These are phyloP conservation scores for Mormyrus proboscirostris DNA, from an alignment of 2,797 vertebrate genomes.

Conservation along the genomic window DNA sequence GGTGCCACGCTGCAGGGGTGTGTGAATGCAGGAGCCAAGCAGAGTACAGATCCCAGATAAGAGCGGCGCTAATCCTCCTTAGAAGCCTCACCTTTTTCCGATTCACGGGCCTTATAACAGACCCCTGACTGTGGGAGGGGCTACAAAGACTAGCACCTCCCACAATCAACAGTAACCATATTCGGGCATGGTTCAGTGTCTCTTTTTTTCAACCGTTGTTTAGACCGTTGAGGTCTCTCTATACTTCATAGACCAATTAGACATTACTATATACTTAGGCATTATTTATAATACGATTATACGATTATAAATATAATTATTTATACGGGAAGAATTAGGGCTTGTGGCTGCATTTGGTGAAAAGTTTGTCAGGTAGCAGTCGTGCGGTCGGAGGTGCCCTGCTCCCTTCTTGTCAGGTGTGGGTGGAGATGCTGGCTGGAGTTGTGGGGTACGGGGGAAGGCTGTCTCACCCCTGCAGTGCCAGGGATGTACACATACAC, in stretches of 20 bases:
- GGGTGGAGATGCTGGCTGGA: not conserved
- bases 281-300: not conserved
- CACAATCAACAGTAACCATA: not conserved
- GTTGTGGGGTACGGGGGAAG: not conserved
- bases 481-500: not conserved
- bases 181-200: not conserved
- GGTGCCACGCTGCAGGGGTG: not conserved
- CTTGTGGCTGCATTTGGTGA: not conserved
- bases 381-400: not conserved
- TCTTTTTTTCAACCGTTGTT: not conserved
- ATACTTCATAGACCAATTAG: not conserved
- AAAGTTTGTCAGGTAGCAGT: not conserved
- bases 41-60: conserved; percentile 5
- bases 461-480: not conserved
- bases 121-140: not conserved
- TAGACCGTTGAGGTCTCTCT: not conserved
- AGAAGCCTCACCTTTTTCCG: not conserved
- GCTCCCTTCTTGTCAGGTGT: not conserved
- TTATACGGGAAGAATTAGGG: not conserved
- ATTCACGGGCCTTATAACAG: not conserved
- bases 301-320: too few species aligned
- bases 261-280: not conserved
- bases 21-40: not conserved
- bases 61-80: not conserved
- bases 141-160: not conserved